Evolutionary conservation across 2,113 vertebrate species (phyloP), one percentile per base, ranked within the genome.

Genomic region (Jacana jacana): DNA sequence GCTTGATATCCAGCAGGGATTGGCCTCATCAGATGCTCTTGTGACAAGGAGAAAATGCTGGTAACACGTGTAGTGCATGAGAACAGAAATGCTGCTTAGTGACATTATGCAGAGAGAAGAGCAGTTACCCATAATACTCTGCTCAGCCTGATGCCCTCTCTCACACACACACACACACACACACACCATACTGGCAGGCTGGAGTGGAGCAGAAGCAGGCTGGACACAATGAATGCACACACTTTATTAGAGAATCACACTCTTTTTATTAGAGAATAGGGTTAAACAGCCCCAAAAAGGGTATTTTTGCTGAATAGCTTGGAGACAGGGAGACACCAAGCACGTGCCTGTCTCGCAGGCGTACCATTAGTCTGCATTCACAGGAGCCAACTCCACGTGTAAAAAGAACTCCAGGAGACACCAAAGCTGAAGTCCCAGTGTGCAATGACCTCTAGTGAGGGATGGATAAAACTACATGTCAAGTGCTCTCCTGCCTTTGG

Each of bases 361-460:
- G 0, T 4, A 2, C 28, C 18, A 1, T 52, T 3, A n/a, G 44
- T 6, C 35, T 58, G 54, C 5, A 2, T 44, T 17, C 27, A 14
- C 8, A 4, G 22, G 11, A 13, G 33, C 23, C 5, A 2, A 13
- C 33, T 42, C 17, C n/a, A 17, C 28, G 66, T 1, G 17, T 70
- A 42, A 42, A 42, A 42, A 46, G 19, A 46, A 20, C 46, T 46
- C 46, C 18, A 46, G 61, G 71, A 63, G 72, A 12, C 48, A 27
- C 35, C 44, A 28, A 44, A 64, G 88, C 72, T 40, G 4, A 89
- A 96, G n/a, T 44, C 5, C 1, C 70, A 63, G 94, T 37, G 4
- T 33, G 71, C 88, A 49, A 85, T 73, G 96, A 97, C 96, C 95
- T 90, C 96, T 95, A 95, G 94, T 57, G 96, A 91, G 88, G 48